Conservation (phyloP, 2,888 invertebrate genomes). For the Diarsia rubi region DNA sequence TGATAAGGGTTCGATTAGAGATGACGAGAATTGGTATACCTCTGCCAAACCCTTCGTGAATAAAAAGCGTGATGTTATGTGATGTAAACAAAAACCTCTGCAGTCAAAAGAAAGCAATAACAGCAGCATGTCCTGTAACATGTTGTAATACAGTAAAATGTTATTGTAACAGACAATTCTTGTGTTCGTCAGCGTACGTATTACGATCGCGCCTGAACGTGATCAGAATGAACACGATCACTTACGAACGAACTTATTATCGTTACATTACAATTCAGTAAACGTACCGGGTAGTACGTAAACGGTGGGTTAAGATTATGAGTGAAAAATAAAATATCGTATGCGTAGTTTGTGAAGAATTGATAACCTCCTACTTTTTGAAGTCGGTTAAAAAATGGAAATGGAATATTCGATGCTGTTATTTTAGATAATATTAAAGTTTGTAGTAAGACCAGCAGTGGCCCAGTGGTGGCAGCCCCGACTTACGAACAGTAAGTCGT, state of each 20-base stretch:
- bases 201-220: conserved; percentile 51
- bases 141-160: conserved; percentile 53
- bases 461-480: too few species aligned
- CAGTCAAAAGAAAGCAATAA: conserved; percentile 30
- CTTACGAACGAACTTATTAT: conserved; percentile 39
- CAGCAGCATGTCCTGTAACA: conserved; percentile 42
- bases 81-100: not conserved
- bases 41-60: too few species aligned
- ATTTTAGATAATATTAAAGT: too few species aligned
- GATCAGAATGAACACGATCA: conserved; percentile 41
- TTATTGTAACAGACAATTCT: conserved; percentile 56
- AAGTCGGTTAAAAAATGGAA: too few species aligned
- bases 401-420: too few species aligned
- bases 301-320: conserved; percentile 10
- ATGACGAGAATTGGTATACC: too few species aligned
- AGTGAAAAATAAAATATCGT: not conserved
- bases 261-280: conserved; percentile 44
- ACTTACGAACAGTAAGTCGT: too few species aligned
- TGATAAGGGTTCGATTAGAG: too few species aligned
- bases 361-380: too few species aligned
- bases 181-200: conserved; percentile 51
- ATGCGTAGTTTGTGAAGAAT: not conserved
- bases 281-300: conserved; percentile 31
- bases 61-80: too few species aligned
- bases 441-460: too few species aligned